Evolutionary conservation across 2,888 invertebrate genomes (phyloP).

Genomic region (Cabera pusaria): DNA sequence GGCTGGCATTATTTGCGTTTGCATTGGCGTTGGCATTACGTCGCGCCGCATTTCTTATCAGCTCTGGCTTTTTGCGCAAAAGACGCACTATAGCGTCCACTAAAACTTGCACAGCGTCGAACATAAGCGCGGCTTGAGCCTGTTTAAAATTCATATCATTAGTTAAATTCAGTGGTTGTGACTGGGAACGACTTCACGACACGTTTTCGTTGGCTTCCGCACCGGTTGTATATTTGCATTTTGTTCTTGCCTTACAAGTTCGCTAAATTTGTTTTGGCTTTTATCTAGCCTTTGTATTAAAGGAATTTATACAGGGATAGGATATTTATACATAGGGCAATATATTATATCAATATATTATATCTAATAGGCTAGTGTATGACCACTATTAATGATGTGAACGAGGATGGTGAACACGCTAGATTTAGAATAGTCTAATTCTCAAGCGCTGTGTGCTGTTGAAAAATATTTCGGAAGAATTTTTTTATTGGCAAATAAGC

Average conservation of each 20-base stretch:
- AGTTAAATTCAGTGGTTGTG: slow-evolving; percentile 5
- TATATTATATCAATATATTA: too few relatives aligned
- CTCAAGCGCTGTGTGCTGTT: neutral
- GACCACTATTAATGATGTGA: too few relatives aligned
- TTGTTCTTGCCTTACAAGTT: too few relatives aligned
- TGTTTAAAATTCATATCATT: slow-evolving; percentile 50
- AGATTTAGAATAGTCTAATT: too few relatives aligned
- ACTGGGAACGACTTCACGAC: slow-evolving; percentile 6
- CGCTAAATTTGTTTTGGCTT: slow-evolving; percentile 2
- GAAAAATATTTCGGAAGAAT: too few relatives aligned
- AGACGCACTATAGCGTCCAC: slow-evolving; percentile 94
- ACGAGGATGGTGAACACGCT: too few relatives aligned
- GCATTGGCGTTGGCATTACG: slow-evolving; percentile 82
- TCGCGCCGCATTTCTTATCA: slow-evolving; percentile 83
- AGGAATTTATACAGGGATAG: too few relatives aligned
- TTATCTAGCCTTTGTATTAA: too few relatives aligned
- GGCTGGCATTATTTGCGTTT: slow-evolving; percentile 50
- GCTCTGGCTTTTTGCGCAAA: slow-evolving; percentile 90
- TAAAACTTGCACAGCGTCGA: slow-evolving; percentile 95
- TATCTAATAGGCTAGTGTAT: too few relatives aligned
- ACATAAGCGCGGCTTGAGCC: slow-evolving; percentile 97
- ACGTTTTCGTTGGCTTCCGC: slow-evolving; percentile 4
- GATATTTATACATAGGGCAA: too few relatives aligned
- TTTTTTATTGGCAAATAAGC: too few relatives aligned
- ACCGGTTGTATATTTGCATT: slow-evolving; percentile 16